Conservation (phyloP, 1,140 invertebrate genomes). For the Scylla paramamosain region DNA sequence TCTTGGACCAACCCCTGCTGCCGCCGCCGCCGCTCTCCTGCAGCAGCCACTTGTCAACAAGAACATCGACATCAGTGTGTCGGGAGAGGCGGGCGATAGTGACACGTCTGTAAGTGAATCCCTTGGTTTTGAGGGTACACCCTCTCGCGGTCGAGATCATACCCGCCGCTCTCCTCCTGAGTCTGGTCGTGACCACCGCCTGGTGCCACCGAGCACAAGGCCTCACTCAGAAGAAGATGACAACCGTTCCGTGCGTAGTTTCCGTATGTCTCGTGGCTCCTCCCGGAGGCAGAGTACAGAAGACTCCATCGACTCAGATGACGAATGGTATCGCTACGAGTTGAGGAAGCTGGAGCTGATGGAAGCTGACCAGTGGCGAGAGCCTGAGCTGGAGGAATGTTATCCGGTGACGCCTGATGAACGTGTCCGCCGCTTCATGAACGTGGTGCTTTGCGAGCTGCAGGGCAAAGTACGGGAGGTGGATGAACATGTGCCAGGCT, state of each 20-base stretch:
- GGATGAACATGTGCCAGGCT: conserved; percentile 64
- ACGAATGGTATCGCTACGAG: conserved; percentile 96
- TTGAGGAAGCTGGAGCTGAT: conserved; percentile 91
- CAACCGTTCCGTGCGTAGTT: conserved; percentile 91
- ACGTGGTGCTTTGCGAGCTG: conserved; percentile 77
- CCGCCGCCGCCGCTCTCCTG: conserved; percentile 59
- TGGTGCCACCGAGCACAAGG: conserved; percentile 86
- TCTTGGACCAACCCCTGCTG: conserved; percentile 39
- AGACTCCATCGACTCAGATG: conserved; percentile 95
- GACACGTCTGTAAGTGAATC: conserved; percentile 76
- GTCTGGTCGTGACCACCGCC: conserved; percentile 79
- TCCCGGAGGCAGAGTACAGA: conserved; percentile 94
- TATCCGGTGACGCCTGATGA: conserved; percentile 80
- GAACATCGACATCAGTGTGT: conserved; percentile 76
- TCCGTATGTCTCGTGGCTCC: conserved; percentile 90
- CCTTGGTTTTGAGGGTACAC: conserved; percentile 67
- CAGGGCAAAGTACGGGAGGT: conserved; percentile 75
- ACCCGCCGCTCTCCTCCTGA: conserved; percentile 76
- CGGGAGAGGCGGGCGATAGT: conserved; percentile 77
- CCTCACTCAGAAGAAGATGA: conserved; percentile 87
- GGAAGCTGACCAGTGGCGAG: conserved; percentile 85
- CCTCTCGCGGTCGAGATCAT: conserved; percentile 66
- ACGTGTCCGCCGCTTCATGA: conserved; percentile 76
- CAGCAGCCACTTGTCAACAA: conserved; percentile 68
- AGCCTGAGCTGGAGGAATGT: conserved; percentile 85